phyloP scores from a whole-genome alignment of 2,888 invertebrate species.

The Orchestes rusci region DNA sequence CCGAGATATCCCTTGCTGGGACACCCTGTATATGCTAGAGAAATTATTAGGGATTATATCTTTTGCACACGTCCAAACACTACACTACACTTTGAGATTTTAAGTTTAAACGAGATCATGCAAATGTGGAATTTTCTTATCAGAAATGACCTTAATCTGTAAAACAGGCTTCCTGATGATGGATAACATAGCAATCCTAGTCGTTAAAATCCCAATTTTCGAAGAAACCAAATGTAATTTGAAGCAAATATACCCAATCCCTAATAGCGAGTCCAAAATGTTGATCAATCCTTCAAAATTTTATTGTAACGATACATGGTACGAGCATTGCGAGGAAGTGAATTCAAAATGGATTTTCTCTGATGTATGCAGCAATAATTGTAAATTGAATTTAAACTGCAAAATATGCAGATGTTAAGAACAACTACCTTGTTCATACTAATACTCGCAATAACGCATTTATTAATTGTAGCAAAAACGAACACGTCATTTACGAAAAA shows the following conservation, averaged over 20 bases:
- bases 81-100: conserved; percentile 7
- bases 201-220: no score
- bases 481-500: conserved; percentile 4
- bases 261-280: no score
- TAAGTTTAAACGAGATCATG: background rate
- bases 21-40: conserved; percentile 1
- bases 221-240: no score
- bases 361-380: background rate
- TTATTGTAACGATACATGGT: conserved; percentile 8
- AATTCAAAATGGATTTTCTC: conserved; percentile 4
- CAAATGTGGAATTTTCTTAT: conserved; percentile 6
- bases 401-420: conserved; percentile 1
- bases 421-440: conserved; percentile 4
- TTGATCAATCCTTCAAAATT: conserved; percentile 10
- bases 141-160: conserved; percentile 5
- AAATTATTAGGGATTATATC: conserved; percentile 2
- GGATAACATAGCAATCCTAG: conserved; percentile 1
- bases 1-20: no score
- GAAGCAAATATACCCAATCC: no score
- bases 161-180: conserved; percentile 6
- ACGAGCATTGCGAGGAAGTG: conserved; percentile 4
- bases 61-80: conserved; percentile 2
- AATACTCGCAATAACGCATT: conserved; percentile 5
- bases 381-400: background rate
- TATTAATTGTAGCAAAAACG: conserved; percentile 3